These are phyloP conservation scores for Catostylus mosaicus DNA, from an alignment of 30 jellyfish, hydroid and myxozoan species.

Conservation along the genomic window DNA sequence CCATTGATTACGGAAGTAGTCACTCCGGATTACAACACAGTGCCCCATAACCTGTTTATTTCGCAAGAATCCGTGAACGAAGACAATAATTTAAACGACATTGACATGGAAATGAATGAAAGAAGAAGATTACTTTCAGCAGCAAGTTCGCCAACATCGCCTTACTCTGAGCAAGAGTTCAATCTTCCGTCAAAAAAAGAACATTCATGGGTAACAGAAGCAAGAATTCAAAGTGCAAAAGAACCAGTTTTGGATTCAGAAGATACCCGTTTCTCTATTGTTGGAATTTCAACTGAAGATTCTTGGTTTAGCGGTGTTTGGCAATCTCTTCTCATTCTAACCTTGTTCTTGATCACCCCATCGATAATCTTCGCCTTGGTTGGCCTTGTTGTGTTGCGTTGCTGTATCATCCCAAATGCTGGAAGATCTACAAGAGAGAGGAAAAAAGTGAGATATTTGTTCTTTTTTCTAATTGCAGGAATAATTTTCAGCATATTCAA, in stretches of 20 bases:
- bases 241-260: slow-evolving; percentile 57
- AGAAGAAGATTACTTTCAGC: not conserved
- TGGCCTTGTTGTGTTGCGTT: slow-evolving; percentile 33
- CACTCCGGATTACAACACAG: not conserved
- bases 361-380: slow-evolving; percentile 50
- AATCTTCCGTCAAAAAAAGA: slow-evolving; percentile 22
- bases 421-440: slow-evolving; percentile 59
- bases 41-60: not conserved
- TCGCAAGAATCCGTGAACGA: slow-evolving; percentile 15
- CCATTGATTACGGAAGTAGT: slow-evolving; percentile 16
- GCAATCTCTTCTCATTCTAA: slow-evolving; percentile 12
- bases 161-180: slow-evolving; percentile 19
- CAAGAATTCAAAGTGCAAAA: slow-evolving; percentile 52
- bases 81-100: not conserved
- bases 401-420: slow-evolving; percentile 27
- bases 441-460: slow-evolving; percentile 10
- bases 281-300: slow-evolving; percentile 20
- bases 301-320: slow-evolving; percentile 41
- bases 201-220: slow-evolving; percentile 63
- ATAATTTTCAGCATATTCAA: slow-evolving; percentile 41
- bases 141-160: slow-evolving; percentile 26
- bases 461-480: slow-evolving; percentile 4
- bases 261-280: slow-evolving; percentile 13
- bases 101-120: not conserved
- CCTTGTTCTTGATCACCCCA: slow-evolving; percentile 31